These are phyloP conservation scores for Scaptomyza reducta DNA, from an alignment of 2,888 invertebrate species.

Conservation along the genomic window DNA sequence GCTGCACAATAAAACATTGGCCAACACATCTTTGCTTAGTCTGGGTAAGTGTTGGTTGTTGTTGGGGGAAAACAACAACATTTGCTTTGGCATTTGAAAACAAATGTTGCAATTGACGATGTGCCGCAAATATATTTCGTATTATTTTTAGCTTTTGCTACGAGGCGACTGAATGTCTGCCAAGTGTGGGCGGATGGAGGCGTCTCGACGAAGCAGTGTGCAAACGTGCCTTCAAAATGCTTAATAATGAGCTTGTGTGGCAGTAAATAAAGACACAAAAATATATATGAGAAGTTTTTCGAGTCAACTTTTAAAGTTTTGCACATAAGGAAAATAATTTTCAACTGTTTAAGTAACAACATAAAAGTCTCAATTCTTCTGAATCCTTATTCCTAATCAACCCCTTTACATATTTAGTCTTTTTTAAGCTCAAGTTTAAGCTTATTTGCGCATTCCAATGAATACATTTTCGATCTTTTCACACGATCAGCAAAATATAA, in stretches of 20 bases:
- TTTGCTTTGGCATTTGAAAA: neutral
- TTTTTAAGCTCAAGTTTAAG: neutral
- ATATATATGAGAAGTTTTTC: no score
- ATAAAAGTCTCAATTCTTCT: no score
- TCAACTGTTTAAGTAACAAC: neutral
- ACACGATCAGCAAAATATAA: constrained; percentile 1
- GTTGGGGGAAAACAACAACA: constrained; percentile 7
- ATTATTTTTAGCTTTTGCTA: constrained; percentile 42
- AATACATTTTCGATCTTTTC: constrained; percentile 9
- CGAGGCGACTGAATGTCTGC: constrained; percentile 55
- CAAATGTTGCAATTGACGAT: constrained; percentile 7
- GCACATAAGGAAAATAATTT: neutral
- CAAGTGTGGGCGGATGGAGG: neutral
- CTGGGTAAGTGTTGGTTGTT: constrained; percentile 51
- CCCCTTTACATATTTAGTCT: no score
- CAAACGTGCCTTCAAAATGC: neutral
- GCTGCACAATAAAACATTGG: constrained; percentile 37
- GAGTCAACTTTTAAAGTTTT: no score
- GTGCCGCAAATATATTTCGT: constrained; percentile 24
- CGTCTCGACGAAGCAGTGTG: no score
- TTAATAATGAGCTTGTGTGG: neutral
- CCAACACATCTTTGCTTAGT: constrained; percentile 62
- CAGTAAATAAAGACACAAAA: no score
- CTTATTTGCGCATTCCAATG: constrained; percentile 15
- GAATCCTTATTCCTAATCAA: no score